phyloP scores from a whole-genome alignment of 2,113 vertebrate genomes.

The Apus apus region DNA sequence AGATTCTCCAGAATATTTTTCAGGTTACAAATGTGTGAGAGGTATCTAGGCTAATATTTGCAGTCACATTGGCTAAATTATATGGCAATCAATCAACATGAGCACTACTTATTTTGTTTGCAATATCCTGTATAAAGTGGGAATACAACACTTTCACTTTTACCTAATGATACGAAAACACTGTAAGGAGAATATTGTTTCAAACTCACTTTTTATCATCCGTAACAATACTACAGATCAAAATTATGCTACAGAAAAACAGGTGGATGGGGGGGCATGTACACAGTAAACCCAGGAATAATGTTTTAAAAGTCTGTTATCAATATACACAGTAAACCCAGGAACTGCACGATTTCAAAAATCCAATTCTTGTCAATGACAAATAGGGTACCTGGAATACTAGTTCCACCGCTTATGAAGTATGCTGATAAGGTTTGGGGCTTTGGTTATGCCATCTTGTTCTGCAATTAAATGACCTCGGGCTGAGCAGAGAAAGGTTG shows the following conservation, averaged over 20 bases:
- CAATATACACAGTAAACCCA: not conserved
- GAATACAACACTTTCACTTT: not conserved
- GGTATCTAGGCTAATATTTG: not conserved
- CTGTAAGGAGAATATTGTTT: not conserved
- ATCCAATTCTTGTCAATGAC: not conserved
- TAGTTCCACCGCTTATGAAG: not conserved
- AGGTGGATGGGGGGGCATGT: not conserved
- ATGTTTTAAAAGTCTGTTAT: not conserved
- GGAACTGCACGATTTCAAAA: not conserved
- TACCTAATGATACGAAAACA: not conserved
- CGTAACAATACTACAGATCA: not conserved
- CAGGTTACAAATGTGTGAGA: not conserved
- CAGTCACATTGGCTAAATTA: not conserved
- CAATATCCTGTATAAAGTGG: not conserved
- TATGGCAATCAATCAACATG: not conserved
- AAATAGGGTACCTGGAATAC: not conserved
- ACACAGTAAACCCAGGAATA: not conserved
- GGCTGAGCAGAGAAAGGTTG: not conserved
- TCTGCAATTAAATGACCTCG: not conserved
- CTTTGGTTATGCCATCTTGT: not conserved
- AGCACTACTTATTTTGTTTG: not conserved
- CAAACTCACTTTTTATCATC: not conserved
- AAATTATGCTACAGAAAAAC: not conserved
- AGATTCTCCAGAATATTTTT: not conserved
- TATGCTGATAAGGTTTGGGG: not conserved